Evolutionary conservation across 2,797 vertebrate genomes (phyloP).

Genomic region (Ispidina lecontei): DNA sequence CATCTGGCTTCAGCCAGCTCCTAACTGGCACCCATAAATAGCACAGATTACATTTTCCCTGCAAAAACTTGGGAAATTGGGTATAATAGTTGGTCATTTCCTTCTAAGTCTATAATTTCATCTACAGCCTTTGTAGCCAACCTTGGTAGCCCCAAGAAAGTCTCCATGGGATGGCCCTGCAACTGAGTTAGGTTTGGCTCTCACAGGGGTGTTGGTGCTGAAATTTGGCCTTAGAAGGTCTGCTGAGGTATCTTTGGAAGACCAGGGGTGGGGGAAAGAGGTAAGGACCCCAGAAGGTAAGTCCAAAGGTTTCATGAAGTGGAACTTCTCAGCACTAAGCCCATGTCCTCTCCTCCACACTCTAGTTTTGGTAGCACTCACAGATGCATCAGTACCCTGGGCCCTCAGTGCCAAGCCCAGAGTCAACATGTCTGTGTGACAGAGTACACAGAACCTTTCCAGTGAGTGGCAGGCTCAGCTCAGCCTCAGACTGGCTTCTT

Average conservation of each 20-base stretch:
- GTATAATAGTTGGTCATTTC: background rate
- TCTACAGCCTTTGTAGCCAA: background rate
- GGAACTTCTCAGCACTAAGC: background rate
- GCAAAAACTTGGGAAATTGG: background rate
- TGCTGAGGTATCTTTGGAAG: background rate
- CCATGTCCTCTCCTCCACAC: background rate
- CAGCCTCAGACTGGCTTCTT: background rate
- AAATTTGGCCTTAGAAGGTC: too few relatives aligned
- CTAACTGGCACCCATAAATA: background rate
- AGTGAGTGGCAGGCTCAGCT: background rate
- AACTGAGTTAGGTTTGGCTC: background rate
- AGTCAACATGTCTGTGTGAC: accelerated
- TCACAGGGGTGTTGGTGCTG: background rate
- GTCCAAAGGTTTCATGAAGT: background rate
- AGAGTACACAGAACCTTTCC: accelerated
- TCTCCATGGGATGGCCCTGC: background rate
- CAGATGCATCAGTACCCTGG: background rate
- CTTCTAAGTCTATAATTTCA: background rate
- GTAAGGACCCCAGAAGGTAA: background rate
- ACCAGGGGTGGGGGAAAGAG: background rate
- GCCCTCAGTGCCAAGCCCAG: background rate
- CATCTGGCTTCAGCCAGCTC: background rate
- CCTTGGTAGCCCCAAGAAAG: background rate
- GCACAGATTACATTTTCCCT: background rate
- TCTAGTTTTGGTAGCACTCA: background rate